Evolutionary conservation across 2,888 invertebrate species (phyloP), one percentile per base, ranked within the genome.

Genomic region (Microdon myrmicae): DNA sequence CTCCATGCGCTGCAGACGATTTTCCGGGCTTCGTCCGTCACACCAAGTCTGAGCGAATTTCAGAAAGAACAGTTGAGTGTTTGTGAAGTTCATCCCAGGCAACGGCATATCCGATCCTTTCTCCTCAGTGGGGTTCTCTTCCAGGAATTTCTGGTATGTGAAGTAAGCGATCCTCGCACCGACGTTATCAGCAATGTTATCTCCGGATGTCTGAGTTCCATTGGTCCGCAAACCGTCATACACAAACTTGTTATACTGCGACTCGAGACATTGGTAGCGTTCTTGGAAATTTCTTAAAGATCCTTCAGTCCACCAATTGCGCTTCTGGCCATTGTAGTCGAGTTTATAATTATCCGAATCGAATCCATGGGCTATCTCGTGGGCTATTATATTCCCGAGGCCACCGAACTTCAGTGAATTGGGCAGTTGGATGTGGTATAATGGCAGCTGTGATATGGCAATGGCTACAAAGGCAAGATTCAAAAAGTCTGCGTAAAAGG

Each of bases 161-260:
- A 92, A 89, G 77, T 89, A 94, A 0, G 94, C 91, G 1, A 94
- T 92, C 71, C 93, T 92, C 2, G 94, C 77, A 0, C 95, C 95
- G 0, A 94, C 94, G 73, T 94, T 95, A 72, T 94, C 94, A 0
- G 94, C 94, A 51, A 94, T 94, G 73, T 94, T 94, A 75, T 93
- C 92, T 7, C 92, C 91, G 0, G 74, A 75, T n/a, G 76, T 76
- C 10, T 70, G 32, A 1, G 54, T 72, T n/a, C 77, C 76, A 64
- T 76, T 76, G 0, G 77, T 77, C 3, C 68, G 67, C 1, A 73
- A 35, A 5, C 76, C 76, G 44, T 71, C 45, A 3, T 71, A 56
- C 0, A 76, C 70, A 14, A 71, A 75, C 32, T 76, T 76, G 12
- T 74, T 76, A 28, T 76, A 76, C 22, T 76, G 76, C 1, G 74